These are phyloP conservation scores for Narcine bancroftii DNA, from an alignment of 2,113 vertebrate genomes.

Conservation along the genomic window DNA sequence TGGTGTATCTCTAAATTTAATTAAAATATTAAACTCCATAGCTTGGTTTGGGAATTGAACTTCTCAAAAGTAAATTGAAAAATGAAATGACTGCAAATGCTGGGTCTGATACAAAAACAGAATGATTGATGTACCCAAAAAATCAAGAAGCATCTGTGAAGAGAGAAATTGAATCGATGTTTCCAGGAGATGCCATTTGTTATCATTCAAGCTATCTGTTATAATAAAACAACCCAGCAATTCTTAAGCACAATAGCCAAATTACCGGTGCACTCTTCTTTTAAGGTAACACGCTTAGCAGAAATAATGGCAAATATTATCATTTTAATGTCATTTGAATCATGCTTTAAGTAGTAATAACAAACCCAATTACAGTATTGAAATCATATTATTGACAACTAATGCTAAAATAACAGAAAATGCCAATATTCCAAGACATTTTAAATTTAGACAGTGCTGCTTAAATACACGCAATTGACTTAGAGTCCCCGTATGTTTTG, in stretches of 20 bases:
- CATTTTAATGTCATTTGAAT: neutral
- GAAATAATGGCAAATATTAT: neutral
- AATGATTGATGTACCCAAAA: no score
- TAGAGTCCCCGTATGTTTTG: no score
- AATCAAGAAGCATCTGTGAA: no score
- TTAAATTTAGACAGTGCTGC: no score
- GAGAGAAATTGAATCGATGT: no score
- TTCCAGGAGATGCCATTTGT: no score
- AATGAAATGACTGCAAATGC: no score
- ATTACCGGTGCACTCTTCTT: neutral
- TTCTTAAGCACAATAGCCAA: neutral
- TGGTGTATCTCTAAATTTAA: no score
- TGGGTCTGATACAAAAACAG: no score
- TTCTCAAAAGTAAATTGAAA: neutral
- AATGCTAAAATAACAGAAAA: slow-evolving; percentile 14
- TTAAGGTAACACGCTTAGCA: neutral
- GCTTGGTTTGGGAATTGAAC: neutral
- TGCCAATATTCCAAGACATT: neutral
- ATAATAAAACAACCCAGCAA: neutral
- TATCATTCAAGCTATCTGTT: neutral
- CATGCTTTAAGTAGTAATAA: neutral
- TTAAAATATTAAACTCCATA: neutral
- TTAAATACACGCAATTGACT: no score
- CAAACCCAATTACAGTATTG: neutral
- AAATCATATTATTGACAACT: neutral